Evolutionary conservation across 2,888 invertebrate genomes (phyloP), one percentile per base, ranked within the genome.

Genomic region (Baccha elongata): DNA sequence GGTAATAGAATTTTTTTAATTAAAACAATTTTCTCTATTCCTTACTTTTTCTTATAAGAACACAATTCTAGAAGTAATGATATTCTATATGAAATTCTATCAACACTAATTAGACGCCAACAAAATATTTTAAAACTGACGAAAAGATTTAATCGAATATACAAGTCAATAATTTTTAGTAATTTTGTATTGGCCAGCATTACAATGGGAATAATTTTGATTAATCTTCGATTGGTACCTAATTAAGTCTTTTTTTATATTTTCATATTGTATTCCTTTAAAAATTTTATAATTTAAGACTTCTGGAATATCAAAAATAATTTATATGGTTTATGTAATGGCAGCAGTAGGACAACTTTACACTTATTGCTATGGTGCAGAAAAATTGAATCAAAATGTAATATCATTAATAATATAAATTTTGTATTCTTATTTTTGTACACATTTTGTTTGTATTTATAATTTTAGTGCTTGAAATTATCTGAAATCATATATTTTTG

Each of bases 101-200:
- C 10, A n/a, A 6, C 0, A 8, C 40, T 71, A 3, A 13, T 50
- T n/a, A 60, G 23, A 10, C 19, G 71, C 1, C 40, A 71, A 7
- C 48, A 50, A 29, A 48, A 10, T 40, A 21, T 71, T n/a, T 26
- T 40, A 3, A 32, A 40, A 17, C 60, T 71, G 29, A 29, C 29
- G 10, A 11, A 29, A 0, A 37, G 11, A 6, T 29, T 71, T 7
- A 60, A 50, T 13, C n/a, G 11, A 8, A 10, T 71, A 1, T 71
- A 60, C 15, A 71, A 40, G 8, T 32, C 40, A 29, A 71, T 71
- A 10, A 42, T 71, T 19, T 60, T 71, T 23, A 13, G 1, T 1
- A 48, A 71, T 26, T 40, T 60, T 50, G 11, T 71, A 13, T 71
- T 50, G 40, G 71, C 60, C 8, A 46, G 46, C 29, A 50, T 71